Conservation (phyloP, 2,888 invertebrate genomes). For the Campaea margaritaria region DNA sequence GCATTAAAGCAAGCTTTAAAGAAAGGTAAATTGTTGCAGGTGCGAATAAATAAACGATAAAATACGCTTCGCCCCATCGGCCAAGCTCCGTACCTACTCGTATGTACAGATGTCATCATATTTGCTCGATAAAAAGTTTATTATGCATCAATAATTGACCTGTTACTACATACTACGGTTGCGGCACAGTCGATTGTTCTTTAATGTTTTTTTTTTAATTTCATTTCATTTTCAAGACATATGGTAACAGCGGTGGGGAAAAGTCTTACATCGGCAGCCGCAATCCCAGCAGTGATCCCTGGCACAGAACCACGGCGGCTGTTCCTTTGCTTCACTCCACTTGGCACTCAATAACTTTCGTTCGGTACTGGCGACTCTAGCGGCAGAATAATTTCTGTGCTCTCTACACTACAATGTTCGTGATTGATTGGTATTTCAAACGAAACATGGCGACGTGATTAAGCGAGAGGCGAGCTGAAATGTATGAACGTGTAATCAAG, state of each 20-base stretch:
- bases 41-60: conserved; percentile 51
- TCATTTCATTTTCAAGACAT: conserved; percentile 68
- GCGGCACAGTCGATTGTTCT: conserved; percentile 50
- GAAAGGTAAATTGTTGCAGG: conserved; percentile 48
- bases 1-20: conserved; percentile 45
- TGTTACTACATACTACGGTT: conserved; percentile 44
- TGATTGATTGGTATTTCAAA: conserved; percentile 42
- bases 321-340: conserved; percentile 74
- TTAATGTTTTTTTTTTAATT: conserved; percentile 58
- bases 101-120: conserved; percentile 3
- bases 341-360: conserved; percentile 80
- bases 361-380: conserved; percentile 56
- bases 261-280: conserved; percentile 70
- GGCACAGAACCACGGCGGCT: conserved; percentile 74
- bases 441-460: conserved; percentile 29
- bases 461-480: conserved; percentile 24
- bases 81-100: conserved; percentile 12
- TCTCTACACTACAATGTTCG: conserved; percentile 50
- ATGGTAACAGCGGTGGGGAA: conserved; percentile 76
- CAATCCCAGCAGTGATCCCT: conserved; percentile 70
- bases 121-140: conserved; percentile 32
- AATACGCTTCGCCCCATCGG: conserved; percentile 41
- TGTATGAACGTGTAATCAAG: conserved; percentile 13
- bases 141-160: conserved; percentile 22
- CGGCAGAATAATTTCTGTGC: conserved; percentile 70